A percentile compares a stretch with the other conserved stretches of the same genome.
Conservation (phyloP, 2,113 vertebrate species). For the Diphyllodes magnificus region DNA sequence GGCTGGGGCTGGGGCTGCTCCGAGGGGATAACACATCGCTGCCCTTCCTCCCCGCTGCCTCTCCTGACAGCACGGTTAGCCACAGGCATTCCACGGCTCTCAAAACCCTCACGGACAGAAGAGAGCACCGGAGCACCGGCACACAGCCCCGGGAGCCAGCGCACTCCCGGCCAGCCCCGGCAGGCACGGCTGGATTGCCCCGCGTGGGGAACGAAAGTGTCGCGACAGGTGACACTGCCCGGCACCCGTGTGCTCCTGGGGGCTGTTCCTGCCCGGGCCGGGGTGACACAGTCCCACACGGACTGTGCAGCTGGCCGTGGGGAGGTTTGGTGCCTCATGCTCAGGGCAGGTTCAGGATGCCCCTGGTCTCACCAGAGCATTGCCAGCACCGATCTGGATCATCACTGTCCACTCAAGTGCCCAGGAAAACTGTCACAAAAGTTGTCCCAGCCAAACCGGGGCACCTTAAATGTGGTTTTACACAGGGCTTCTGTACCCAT, state of each 20-base stretch:
- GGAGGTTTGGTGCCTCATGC: background rate
- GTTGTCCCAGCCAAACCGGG: background rate
- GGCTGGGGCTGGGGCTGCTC: background rate
- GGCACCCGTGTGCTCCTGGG: rapidly evolving
- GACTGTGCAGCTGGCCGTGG: rapidly evolving
- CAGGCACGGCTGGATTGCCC: background rate
- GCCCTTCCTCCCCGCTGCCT: background rate
- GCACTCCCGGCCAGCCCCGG: background rate
- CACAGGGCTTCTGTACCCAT: background rate
- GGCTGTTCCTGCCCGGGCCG: too few species aligned
- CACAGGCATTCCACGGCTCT: rapidly evolving
- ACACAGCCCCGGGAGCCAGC: background rate
- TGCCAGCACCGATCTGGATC: rapidly evolving
- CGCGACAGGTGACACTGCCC: background rate
- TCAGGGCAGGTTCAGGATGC: background rate
- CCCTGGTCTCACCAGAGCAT: background rate
- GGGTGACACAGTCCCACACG: rapidly evolving
- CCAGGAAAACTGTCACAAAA: background rate
- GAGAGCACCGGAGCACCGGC: too few species aligned
- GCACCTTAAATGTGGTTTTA: background rate
- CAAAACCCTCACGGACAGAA: background rate
- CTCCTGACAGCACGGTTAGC: background rate
- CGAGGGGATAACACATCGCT: rapidly evolving
- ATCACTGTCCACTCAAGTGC: background rate
- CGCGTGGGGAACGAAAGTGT: rapidly evolving